Conservation (phyloP, 2,113 vertebrate species). For the Mustela lutreola region DNA sequence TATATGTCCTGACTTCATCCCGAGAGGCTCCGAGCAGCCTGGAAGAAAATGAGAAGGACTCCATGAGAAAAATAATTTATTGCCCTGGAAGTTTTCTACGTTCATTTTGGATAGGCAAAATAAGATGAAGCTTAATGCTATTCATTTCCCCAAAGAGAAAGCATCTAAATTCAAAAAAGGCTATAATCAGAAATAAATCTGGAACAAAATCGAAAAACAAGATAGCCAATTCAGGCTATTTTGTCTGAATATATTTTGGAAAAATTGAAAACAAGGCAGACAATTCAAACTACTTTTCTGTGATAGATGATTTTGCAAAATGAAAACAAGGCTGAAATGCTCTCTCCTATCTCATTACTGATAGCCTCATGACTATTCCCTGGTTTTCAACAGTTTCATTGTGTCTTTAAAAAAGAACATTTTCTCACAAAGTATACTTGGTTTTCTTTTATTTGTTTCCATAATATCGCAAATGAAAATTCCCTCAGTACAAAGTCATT, state of each 20-base stretch:
- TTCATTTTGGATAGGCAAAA: conserved; percentile 39
- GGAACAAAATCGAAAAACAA: conserved; percentile 68
- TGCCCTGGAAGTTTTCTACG: not conserved
- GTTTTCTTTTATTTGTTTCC: conserved; percentile 70
- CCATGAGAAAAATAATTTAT: conserved; percentile 64
- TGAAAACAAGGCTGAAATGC: conserved; percentile 71
- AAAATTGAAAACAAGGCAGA: conserved; percentile 77
- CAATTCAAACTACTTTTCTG: conserved; percentile 73
- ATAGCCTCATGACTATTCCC: conserved; percentile 29
- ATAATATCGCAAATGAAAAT: conserved; percentile 64
- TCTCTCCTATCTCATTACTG: conserved; percentile 61
- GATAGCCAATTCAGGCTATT: conserved; percentile 76
- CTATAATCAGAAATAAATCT: conserved; percentile 79
- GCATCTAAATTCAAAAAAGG: conserved; percentile 39
- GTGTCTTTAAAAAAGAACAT: conserved; percentile 62
- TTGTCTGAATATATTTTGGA: conserved; percentile 74
- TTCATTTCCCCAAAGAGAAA: conserved; percentile 63
- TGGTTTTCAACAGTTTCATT: conserved; percentile 46
- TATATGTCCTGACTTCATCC: conserved; percentile 98
- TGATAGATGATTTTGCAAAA: conserved; percentile 71
- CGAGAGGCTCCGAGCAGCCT: conserved; percentile 99
- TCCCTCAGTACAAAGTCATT: conserved; percentile 42
- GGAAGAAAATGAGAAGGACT: conserved; percentile 69
- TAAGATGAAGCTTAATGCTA: conserved; percentile 53
- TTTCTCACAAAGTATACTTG: conserved; percentile 72